phyloP scores from a whole-genome alignment of 2,797 vertebrate species.

The Scomberomorus guttatus region DNA sequence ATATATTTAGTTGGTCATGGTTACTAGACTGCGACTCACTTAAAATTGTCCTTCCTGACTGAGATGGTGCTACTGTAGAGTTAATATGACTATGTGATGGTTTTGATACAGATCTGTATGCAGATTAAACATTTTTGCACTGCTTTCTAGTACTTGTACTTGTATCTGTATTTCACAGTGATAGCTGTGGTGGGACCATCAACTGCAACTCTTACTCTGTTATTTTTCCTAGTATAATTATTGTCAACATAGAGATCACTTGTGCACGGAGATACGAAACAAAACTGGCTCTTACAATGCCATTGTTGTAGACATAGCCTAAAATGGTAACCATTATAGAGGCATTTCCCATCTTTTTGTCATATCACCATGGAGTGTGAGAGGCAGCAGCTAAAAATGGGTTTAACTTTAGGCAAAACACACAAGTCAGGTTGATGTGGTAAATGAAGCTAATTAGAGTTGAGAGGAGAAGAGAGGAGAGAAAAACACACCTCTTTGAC shows the following conservation, averaged over 20 bases:
- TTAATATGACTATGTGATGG: not conserved
- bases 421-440: not conserved
- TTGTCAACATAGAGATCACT: too few species aligned
- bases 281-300: not conserved
- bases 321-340: not conserved
- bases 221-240: too few species aligned
- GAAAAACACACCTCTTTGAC: constrained; percentile 92
- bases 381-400: not conserved
- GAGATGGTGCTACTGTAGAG: not conserved
- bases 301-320: not conserved
- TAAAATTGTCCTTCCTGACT: not conserved
- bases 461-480: not conserved
- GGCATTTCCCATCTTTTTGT: not conserved
- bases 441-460: not conserved
- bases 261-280: too few species aligned
- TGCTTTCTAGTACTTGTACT: not conserved
- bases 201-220: not conserved
- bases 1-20: not conserved
- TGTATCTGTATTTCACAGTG: not conserved
- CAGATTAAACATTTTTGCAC: not conserved
- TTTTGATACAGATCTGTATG: not conserved
- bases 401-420: constrained; percentile 1
- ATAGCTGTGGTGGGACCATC: too few species aligned
- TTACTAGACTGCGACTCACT: not conserved
- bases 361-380: not conserved